Conservation (phyloP, 2,888 invertebrate genomes). For the Pediacus dermestoides region DNA sequence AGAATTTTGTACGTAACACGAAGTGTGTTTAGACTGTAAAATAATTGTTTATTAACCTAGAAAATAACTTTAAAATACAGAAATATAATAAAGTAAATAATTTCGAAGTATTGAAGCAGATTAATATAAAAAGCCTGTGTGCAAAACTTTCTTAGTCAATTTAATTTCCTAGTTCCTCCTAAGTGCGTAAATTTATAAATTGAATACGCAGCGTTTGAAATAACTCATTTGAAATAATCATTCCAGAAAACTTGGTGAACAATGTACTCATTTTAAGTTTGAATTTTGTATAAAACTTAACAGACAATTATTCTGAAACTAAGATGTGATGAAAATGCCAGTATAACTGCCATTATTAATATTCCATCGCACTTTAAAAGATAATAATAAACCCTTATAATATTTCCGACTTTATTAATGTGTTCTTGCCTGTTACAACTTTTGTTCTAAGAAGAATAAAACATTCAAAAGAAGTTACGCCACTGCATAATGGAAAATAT, state of each 20-base stretch:
- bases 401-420: no score
- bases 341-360: conserved; percentile 1
- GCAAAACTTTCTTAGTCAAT: conserved; percentile 25
- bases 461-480: no score
- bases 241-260: conserved; percentile 27
- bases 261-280: conserved; percentile 24
- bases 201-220: conserved; percentile 28
- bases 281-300: conserved; percentile 27
- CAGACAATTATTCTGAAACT: conserved; percentile 21
- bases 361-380: no score
- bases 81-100: conserved; percentile 1
- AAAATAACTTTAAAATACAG: no score
- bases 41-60: no score
- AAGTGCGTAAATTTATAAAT: conserved; percentile 33
- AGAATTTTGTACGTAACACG: no score
- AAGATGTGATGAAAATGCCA: conserved; percentile 3
- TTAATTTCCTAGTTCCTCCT: conserved; percentile 28
- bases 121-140: conserved; percentile 14
- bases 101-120: conserved; percentile 7
- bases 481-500: no score
- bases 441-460: no score
- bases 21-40: no score
- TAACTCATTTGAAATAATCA: conserved; percentile 35
- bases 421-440: no score
- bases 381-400: no score